These are phyloP conservation scores for Poeciliopsis presidionis DNA, from an alignment of 2,797 vertebrate species.

Conservation along the genomic window DNA sequence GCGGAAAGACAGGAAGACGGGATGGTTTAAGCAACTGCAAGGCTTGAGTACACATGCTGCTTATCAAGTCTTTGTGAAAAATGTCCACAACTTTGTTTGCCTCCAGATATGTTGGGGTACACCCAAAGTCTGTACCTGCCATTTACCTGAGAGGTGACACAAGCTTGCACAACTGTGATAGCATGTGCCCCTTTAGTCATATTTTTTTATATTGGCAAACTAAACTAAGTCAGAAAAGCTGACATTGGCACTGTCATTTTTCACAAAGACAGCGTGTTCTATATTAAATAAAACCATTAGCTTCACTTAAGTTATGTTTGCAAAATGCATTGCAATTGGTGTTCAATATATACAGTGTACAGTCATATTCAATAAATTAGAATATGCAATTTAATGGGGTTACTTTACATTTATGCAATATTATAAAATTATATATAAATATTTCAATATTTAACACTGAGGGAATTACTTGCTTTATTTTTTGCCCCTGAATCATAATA, in stretches of 20 bases:
- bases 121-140: conserved; percentile 19
- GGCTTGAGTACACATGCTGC: conserved; percentile 63
- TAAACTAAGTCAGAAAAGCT: not conserved
- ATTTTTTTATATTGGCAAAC: not conserved
- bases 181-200: not conserved
- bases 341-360: not conserved
- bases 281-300: not conserved
- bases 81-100: conserved; percentile 46
- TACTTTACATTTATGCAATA: not conserved
- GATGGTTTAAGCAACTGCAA: conserved; percentile 28
- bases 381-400: not conserved
- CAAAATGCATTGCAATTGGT: not conserved
- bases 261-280: not conserved
- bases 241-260: not conserved
- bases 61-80: conserved; percentile 56
- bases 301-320: not conserved
- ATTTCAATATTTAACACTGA: too few relatives aligned
- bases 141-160: conserved; percentile 9
- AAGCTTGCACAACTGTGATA: not conserved
- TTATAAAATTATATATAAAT: too few relatives aligned
- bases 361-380: not conserved
- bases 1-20: conserved; percentile 19
- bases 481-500: too few relatives aligned
- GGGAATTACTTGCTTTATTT: too few relatives aligned
- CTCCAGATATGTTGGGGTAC: conserved; percentile 38